These are phyloP conservation scores for Manduca sexta DNA, from an alignment of 1,140 invertebrate species.

Conservation along the genomic window DNA sequence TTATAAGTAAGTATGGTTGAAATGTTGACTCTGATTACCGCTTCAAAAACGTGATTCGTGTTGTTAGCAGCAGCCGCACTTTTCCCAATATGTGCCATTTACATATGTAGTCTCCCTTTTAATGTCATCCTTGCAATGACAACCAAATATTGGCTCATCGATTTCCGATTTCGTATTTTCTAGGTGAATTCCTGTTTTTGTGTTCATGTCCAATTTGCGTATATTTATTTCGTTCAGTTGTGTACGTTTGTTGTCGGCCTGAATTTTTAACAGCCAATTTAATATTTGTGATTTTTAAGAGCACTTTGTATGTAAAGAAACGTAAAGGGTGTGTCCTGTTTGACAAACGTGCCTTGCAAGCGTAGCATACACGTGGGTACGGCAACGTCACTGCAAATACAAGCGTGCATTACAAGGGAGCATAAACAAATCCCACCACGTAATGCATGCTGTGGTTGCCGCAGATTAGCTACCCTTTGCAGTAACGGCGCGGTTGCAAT, in stretches of 20 bases:
- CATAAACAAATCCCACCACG: too few species aligned
- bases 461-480: too few species aligned
- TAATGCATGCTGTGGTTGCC: too few species aligned
- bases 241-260: background rate
- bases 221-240: slow-evolving; percentile 7
- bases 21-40: slow-evolving; percentile 7
- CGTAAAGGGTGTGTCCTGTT: too few species aligned
- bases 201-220: slow-evolving; percentile 1
- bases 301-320: too few species aligned
- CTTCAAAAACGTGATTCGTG: slow-evolving; percentile 2
- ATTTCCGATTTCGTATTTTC: slow-evolving; percentile 1
- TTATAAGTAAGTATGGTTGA: background rate
- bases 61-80: background rate
- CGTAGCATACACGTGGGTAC: too few species aligned
- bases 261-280: too few species aligned
- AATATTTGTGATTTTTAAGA: background rate
- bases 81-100: background rate
- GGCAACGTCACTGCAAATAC: too few species aligned
- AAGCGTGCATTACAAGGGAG: too few species aligned
- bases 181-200: too few species aligned
- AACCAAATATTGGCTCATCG: background rate
- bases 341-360: too few species aligned
- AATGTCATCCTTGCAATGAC: background rate
- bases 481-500: too few species aligned
- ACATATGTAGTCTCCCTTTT: background rate